Evolutionary conservation across 2,113 vertebrate species (phyloP), one percentile per base, ranked within the genome.

Genomic region (Oryzias melastigma): DNA sequence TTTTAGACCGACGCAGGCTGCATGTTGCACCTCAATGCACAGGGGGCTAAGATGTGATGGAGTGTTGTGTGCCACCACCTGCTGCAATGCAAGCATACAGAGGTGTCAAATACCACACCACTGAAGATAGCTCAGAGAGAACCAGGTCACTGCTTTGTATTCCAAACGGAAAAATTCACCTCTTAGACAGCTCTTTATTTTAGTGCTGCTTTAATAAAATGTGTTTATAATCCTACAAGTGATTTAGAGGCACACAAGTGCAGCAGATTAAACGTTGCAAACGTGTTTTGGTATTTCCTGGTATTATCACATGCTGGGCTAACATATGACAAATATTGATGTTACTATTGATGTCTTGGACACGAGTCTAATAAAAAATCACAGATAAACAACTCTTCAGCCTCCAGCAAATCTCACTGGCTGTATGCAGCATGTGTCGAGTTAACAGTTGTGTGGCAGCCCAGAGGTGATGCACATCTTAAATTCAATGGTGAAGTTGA

Each of bases 21-120:
- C 22, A 62, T 48, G 52, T 56, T 50, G 58, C 52, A 62, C 63
- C 62, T 62, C 1, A 16, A 48, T 65, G 48, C 63, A 54, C 76
- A 52, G 71, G 66, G 76, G 75, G 75, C 65, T 87, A 81, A 83
- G 60, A 71, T 72, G 55, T 27, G 25, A 47, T 60, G 71, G 68
- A 77, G 59, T 4, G 14, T 56, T 69, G 45, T 57, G 53, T 60
- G 52, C 35, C 20, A 48, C 62, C 77, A 25, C 81, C 81, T 52
- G 62, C 81, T 73, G 78, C 0, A 57, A 52, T 46, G 19, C 35
- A 58, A 77, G 46, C 50, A 60, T 14, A 62, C 65, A 65, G 24
- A 55, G n/a, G 61, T 50, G 56, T 75, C 75, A 65, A 20, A 54
- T 58, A 20, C 22, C 50, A 46, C 51, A 24, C 48, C 18, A 24